phyloP scores from a whole-genome alignment of 2,888 invertebrate species.

The Pachycephus smyrnensis region DNA sequence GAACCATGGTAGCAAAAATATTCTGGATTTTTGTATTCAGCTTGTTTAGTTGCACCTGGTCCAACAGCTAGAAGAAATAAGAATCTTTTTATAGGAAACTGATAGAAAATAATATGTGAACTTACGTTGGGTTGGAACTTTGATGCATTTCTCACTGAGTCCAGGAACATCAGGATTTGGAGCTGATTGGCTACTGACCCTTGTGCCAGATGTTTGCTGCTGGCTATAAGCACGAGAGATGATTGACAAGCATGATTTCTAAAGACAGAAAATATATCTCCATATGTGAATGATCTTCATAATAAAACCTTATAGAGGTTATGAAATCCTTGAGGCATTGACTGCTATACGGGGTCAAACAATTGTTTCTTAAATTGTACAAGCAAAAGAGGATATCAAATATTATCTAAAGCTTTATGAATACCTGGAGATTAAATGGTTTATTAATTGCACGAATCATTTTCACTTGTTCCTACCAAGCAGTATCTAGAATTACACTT shows the following conservation, averaged over 20 bases:
- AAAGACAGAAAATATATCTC: background rate
- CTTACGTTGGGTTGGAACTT: constrained; percentile 54
- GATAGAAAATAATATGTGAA: constrained; percentile 14
- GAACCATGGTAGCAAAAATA: constrained; percentile 84
- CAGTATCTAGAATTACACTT: background rate
- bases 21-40: constrained; percentile 87
- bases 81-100: constrained; percentile 1
- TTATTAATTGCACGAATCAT: constrained; percentile 29
- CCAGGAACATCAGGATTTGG: constrained; percentile 72
- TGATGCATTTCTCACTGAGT: constrained; percentile 69
- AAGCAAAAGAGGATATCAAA: background rate
- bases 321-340: background rate
- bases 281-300: background rate
- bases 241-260: background rate
- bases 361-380: background rate
- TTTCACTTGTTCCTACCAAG: constrained; percentile 9
- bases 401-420: background rate
- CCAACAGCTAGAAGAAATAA: constrained; percentile 71
- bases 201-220: background rate
- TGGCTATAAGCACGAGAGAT: background rate
- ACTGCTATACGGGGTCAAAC: background rate
- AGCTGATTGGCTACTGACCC: background rate
- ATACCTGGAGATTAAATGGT: constrained; percentile 30
- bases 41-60: constrained; percentile 78
- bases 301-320: background rate